These are phyloP conservation scores for Taxidea taxus DNA, from an alignment of 2,113 vertebrate genomes.

Conservation along the genomic window DNA sequence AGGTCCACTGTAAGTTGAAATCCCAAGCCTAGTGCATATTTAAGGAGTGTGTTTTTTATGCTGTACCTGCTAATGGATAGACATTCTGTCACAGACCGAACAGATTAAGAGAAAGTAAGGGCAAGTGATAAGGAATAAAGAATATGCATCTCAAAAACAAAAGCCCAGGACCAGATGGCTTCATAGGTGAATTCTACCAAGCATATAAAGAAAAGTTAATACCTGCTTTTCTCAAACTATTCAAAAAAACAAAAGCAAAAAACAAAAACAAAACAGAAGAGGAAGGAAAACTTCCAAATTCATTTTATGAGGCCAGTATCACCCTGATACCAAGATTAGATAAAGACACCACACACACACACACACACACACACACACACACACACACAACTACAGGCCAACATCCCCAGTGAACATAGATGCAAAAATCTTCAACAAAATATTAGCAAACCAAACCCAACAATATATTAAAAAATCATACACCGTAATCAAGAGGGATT, in stretches of 20 bases:
- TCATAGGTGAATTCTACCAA: not conserved
- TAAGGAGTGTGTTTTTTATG: not conserved
- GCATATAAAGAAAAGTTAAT: not conserved
- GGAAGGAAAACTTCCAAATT: not conserved
- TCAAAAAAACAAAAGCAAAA: not conserved
- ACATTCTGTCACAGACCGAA: not conserved
- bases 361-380: not conserved
- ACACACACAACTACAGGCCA: not conserved
- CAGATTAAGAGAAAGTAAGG: slow-evolving; percentile 54
- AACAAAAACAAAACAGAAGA: not conserved
- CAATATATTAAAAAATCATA: not conserved
- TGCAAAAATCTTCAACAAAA: not conserved
- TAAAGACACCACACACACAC: not conserved
- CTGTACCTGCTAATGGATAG: slow-evolving; percentile 22
- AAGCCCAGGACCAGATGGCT: not conserved
- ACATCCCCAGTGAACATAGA: not conserved
- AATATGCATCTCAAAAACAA: not conserved
- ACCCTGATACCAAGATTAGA: not conserved
- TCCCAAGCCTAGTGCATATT: not conserved
- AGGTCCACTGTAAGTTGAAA: slow-evolving; percentile 41
- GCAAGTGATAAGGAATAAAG: slow-evolving; percentile 10
- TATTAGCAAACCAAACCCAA: not conserved
- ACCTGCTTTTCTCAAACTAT: not conserved
- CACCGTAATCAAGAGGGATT: not conserved
- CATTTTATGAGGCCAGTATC: not conserved